These are phyloP conservation scores for Malurus elegans DNA, from an alignment of 2,113 vertebrate species.

Conservation along the genomic window DNA sequence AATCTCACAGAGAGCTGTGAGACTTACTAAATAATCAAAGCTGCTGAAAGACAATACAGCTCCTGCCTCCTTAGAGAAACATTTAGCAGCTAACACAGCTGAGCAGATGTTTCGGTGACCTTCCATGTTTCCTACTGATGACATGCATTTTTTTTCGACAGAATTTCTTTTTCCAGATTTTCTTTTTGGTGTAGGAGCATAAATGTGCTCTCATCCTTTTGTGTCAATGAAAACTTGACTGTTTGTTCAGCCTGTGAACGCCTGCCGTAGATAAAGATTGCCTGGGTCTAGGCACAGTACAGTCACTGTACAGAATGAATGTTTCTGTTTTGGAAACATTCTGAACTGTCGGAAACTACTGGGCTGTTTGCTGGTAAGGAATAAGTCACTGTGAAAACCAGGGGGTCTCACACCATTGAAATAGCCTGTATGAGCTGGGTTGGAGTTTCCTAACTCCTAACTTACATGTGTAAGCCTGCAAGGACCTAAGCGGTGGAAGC, in stretches of 20 bases:
- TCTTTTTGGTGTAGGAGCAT: slow-evolving; percentile 9
- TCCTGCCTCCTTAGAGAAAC: slow-evolving; percentile 38
- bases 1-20: not conserved
- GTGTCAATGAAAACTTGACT: not conserved
- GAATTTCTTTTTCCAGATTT: slow-evolving; percentile 48
- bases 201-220: not conserved
- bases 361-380: not conserved
- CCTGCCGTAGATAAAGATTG: not conserved
- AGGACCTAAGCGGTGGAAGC: not conserved
- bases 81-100: slow-evolving; percentile 33
- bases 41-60: slow-evolving; percentile 55
- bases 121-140: slow-evolving; percentile 58
- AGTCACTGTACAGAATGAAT: not conserved
- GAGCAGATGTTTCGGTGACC: slow-evolving; percentile 63
- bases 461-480: rapidly evolving
- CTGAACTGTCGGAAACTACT: not conserved
- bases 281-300: not conserved
- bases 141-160: not conserved
- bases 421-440: not conserved
- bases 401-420: not conserved
- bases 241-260: not conserved
- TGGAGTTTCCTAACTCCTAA: not conserved
- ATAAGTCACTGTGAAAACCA: rapidly evolving
- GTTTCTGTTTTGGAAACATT: not conserved
- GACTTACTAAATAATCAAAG: slow-evolving; percentile 60